Evolutionary conservation across 2,797 vertebrate genomes (phyloP), one percentile per base, ranked within the genome.

Genomic region (Amazona ochrocephala): DNA sequence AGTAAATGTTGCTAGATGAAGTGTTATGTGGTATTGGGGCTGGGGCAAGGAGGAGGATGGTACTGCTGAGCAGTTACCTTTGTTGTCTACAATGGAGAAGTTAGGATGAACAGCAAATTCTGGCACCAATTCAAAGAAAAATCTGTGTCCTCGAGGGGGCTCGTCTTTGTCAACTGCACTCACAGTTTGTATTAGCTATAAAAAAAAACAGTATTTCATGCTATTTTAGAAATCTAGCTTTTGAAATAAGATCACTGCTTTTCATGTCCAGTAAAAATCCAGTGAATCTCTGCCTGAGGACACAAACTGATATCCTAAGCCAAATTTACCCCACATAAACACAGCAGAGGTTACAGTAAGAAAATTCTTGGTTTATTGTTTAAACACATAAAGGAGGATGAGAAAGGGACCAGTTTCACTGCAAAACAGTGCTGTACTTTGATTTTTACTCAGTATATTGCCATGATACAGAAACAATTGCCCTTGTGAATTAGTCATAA

Each of bases 91-190:
- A 62, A 99, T 97, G 39, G 99, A 99, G 97, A 99, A 99, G 97
- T 99, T 99, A 11, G 99, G 99, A 91, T 99, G 99, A 93, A 97
- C 97, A 80, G 98, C 97, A 88, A 97, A 98, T 93, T 98, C 98
- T 84, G 98, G 98, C 87, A 98, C 98, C 86, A 99, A 97, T 50
- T 98, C 99, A 95, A 99, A 99, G 96, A 99, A 99, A 96, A 99
- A 99, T 96, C 98, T 99, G 94, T 99, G 99, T 84, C 99, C 99
- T 42, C 98, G 97, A 11, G 98, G 98, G 53, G 99, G 99, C 41
- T 99, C 99, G 22, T 99, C 99, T 72, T 99, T 99, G 97, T 99
- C 99, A 80, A 99, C 98, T 8, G 99, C 99, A 81, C 99, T 99
- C 96, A 99, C 98, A 7, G 99, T 99, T 97, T 99, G 99, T 96